Evolutionary conservation across 92 coral and sea anemone species (phyloP), one percentile per base, ranked within the genome.

Genomic region (Isaurus tuberculatus): DNA sequence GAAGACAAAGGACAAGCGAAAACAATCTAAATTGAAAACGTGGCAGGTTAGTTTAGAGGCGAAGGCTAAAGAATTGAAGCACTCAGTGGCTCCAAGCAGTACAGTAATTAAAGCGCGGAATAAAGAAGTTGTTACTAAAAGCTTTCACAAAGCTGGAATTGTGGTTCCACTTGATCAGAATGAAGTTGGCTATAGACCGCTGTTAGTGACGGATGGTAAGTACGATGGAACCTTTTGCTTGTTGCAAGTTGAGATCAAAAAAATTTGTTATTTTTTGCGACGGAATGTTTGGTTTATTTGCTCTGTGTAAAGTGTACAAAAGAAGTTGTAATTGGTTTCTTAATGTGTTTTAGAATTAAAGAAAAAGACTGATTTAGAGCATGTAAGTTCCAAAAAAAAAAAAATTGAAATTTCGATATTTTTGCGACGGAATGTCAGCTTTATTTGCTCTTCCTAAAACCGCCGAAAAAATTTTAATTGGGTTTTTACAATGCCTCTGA

Each of bases 111-210:
- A 97, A 80, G 89, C 93, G 8, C 91, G 99, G 67, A 97, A 92
- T 85, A 97, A 97, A 88, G 89, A 85, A 34, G 89, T 93, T 25
- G 94, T 92, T 36, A 70, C 93, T 79, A 97, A 97, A 87, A 97
- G 97, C 6, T 92, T 97, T 61, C 98, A 97, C 61, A 97, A 97
- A 86, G 98, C 95, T 69, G 99, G 99, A 15, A 92, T 97, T 70
- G 98, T 90, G 60, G 99, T 97, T 5, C 99, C 98, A 10, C 91
- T 97, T 32, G 98, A 96, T 86, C 90, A 88, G 23, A 88, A 75
- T 73, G 98, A 90, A 17, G 99, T 97, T 69, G 99, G 99, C 0
- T 97, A 97, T 82, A 90, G 98, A 2, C 98, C 98, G 17, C 90
- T 97, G 27, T 90, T 93, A 29, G 91, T 97, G 0, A 92, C 95